Conservation (phyloP, 2,888 invertebrate species). For the Alloplasta piceator region DNA sequence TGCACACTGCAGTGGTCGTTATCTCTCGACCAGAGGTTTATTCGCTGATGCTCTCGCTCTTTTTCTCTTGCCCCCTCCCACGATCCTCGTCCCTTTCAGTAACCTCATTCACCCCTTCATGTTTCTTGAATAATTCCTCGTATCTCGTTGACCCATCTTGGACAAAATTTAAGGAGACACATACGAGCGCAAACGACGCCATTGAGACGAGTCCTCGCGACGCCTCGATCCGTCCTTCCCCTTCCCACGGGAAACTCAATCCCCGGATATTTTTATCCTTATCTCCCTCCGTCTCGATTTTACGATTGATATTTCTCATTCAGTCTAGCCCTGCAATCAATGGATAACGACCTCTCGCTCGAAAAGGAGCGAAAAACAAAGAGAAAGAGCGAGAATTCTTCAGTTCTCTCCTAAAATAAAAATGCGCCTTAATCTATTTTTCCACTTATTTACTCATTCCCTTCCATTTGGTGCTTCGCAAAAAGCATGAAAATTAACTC, state of each 20-base stretch:
- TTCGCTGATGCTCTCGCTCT: slow-evolving; percentile 56
- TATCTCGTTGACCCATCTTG: slow-evolving; percentile 76
- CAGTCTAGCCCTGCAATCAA: too few species aligned
- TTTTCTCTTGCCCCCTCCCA: slow-evolving; percentile 29
- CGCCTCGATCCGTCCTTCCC: slow-evolving; percentile 11
- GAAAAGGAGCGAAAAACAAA: too few species aligned
- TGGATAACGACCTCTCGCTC: too few species aligned
- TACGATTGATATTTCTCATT: too few species aligned
- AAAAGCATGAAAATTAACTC: too few species aligned
- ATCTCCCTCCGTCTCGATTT: neutral
- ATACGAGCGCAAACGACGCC: slow-evolving; percentile 44
- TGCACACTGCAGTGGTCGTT: slow-evolving; percentile 63
- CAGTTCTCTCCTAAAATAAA: too few species aligned
- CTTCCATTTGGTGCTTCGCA: too few species aligned
- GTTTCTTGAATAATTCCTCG: slow-evolving; percentile 74
- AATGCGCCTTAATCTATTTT: too few species aligned
- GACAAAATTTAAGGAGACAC: slow-evolving; percentile 69
- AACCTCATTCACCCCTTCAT: slow-evolving; percentile 47
- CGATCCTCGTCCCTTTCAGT: slow-evolving; percentile 1
- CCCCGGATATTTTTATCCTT: slow-evolving; percentile 1
- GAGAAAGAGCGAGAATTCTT: too few species aligned
- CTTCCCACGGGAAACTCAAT: neutral
- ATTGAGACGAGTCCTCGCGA: slow-evolving; percentile 31
- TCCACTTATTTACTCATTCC: too few species aligned
- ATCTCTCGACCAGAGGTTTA: slow-evolving; percentile 60